Conservation (phyloP, 2,797 vertebrate species). For the Fratercula arctica region DNA sequence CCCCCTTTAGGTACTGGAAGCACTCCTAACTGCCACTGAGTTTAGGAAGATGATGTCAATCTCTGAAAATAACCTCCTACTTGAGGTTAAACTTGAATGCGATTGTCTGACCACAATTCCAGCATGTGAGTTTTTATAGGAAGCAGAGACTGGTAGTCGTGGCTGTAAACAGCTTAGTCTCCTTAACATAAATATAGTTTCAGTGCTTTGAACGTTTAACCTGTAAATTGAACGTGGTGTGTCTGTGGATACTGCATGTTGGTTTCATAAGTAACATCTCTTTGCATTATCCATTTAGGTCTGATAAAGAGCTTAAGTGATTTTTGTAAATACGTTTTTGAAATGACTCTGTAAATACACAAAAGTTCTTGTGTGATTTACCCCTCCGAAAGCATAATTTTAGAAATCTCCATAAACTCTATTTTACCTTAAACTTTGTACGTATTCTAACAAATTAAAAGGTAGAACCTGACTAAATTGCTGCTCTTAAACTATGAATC, state of each 20-base stretch:
- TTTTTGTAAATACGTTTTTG: neutral
- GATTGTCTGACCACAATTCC: conserved; percentile 18
- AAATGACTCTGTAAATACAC: neutral
- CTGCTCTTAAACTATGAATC: neutral
- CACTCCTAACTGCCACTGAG: neutral
- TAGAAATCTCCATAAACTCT: neutral
- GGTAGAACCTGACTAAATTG: neutral
- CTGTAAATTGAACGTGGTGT: neutral
- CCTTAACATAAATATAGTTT: neutral
- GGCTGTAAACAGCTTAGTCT: conserved; percentile 30
- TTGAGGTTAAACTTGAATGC: neutral
- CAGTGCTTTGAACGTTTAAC: neutral
- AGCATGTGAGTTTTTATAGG: neutral
- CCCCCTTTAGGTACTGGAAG: neutral
- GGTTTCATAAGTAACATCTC: neutral
- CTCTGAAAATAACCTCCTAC: conserved; percentile 4
- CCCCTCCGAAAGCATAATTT: neutral
- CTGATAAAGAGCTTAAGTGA: neutral
- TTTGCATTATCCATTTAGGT: neutral
- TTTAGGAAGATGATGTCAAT: neutral
- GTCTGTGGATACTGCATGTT: neutral
- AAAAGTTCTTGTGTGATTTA: fast-evolving
- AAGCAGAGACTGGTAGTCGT: neutral
- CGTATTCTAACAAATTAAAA: neutral
- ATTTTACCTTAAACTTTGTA: neutral